phyloP scores from a whole-genome alignment of 2,888 invertebrate genomes.

The Nomada lathburiana region DNA sequence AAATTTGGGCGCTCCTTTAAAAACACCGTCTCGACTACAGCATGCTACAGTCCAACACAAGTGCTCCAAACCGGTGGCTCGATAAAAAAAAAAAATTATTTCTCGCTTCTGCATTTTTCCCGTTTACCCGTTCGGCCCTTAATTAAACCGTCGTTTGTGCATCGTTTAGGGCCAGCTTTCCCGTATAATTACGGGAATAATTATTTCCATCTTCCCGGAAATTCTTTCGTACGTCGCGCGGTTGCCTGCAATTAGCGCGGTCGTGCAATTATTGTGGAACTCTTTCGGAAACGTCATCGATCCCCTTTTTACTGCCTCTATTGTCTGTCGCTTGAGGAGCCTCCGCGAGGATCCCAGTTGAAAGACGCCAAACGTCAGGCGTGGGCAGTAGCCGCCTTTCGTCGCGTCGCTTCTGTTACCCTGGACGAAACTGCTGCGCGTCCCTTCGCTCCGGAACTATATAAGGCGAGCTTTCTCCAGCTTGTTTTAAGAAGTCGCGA shows the following conservation, averaged over 20 bases:
- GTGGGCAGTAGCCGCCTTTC: slow-evolving; percentile 59
- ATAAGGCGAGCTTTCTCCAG: slow-evolving; percentile 69
- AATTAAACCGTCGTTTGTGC: no score
- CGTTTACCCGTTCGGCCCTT: no score
- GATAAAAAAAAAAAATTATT: background rate
- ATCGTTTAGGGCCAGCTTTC: no score
- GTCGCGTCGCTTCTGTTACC: slow-evolving; percentile 19
- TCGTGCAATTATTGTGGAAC: background rate
- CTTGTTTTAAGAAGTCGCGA: slow-evolving; percentile 47
- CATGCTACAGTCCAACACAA: background rate
- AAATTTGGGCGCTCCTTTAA: slow-evolving; percentile 4
- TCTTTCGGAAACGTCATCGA: background rate
- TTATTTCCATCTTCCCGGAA: no score
- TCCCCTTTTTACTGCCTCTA: background rate
- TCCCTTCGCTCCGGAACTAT: slow-evolving; percentile 41
- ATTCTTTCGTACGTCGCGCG: background rate
- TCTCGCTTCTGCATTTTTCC: no score
- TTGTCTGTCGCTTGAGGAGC: background rate
- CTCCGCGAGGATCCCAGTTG: slow-evolving; percentile 1
- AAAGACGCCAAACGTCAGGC: slow-evolving; percentile 53
- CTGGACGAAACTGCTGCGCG: slow-evolving; percentile 13
- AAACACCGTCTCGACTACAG: background rate
- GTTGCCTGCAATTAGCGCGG: background rate
- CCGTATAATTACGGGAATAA: no score
- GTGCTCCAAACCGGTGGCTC: background rate